phyloP scores from a whole-genome alignment of 2,113 vertebrate genomes.

The Cardinalis cardinalis region DNA sequence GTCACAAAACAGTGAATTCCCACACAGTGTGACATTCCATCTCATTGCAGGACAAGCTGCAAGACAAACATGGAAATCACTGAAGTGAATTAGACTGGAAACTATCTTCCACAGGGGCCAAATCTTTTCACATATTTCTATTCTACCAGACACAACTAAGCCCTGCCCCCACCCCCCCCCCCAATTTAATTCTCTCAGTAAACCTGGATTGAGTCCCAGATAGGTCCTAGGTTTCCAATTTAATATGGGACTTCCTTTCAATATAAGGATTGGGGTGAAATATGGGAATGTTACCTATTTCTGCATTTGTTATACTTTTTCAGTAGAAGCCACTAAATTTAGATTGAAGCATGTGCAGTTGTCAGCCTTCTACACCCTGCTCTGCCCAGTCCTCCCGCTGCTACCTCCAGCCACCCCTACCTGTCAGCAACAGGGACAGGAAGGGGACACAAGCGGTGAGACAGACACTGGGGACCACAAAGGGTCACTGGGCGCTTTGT shows the following conservation, averaged over 20 bases:
- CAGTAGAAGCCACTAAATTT: neutral
- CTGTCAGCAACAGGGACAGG: neutral
- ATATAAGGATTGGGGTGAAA: neutral
- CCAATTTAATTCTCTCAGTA: neutral
- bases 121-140: neutral
- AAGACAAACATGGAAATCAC: conserved; percentile 10
- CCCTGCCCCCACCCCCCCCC: neutral
- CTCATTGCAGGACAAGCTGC: conserved; percentile 1
- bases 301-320: neutral
- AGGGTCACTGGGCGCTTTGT: neutral
- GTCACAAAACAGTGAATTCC: neutral
- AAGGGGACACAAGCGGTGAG: neutral
- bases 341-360: neutral
- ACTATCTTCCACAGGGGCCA: conserved; percentile 3
- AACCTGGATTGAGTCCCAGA: neutral
- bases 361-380: neutral
- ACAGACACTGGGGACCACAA: neutral
- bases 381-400: neutral
- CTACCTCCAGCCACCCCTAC: rapidly evolving
- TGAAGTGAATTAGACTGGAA: conserved; percentile 45
- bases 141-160: neutral
- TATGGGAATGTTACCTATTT: neutral
- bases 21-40: conserved; percentile 1
- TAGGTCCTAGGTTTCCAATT: neutral
- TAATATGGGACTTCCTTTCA: neutral